phyloP scores from a whole-genome alignment of 2,113 vertebrate genomes.

The Eptesicus fuscus region DNA sequence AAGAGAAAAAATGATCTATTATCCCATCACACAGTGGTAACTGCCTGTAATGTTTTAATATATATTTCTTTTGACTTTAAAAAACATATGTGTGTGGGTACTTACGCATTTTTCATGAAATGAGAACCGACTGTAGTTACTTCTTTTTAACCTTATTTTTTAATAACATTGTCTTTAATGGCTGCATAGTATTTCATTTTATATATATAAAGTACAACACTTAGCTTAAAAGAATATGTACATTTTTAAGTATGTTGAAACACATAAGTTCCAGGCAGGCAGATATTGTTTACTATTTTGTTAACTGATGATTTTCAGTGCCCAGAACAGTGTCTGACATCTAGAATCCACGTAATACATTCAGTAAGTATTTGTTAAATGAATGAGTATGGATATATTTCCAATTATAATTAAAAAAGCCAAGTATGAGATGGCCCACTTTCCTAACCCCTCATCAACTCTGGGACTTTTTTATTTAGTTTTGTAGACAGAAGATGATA shows the following conservation, averaged over 20 bases:
- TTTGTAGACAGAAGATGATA: constrained; percentile 16
- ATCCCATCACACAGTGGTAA: background rate
- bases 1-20: background rate
- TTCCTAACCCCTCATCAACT: background rate
- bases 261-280: background rate
- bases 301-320: background rate
- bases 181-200: background rate
- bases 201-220: background rate
- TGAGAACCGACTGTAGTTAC: background rate
- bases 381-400: background rate
- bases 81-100: background rate
- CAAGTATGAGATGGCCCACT: background rate
- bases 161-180: background rate
- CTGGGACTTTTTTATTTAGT: background rate
- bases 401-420: background rate
- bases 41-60: background rate
- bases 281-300: constrained; percentile 1
- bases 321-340: background rate
- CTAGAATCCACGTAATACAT: background rate
- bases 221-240: background rate
- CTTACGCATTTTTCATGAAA: background rate
- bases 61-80: background rate
- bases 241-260: background rate
- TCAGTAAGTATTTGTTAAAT: constrained; percentile 23
- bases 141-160: background rate